Evolutionary conservation across 2,113 vertebrate genomes (phyloP).

Genomic region (Antennarius striatus): DNA sequence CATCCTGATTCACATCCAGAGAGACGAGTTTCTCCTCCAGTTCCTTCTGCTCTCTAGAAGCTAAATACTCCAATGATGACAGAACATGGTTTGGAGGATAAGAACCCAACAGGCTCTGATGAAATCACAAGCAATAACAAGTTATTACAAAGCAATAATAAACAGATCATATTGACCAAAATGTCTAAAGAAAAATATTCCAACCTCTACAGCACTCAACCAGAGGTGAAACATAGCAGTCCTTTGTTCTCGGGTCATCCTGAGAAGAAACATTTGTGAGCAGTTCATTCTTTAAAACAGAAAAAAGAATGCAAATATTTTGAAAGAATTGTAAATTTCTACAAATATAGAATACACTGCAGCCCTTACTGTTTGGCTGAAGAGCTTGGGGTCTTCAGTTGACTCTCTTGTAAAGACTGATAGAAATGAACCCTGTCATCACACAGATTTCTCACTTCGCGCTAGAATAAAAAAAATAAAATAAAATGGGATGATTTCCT

Average conservation of each 20-base stretch:
- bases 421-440: slow-evolving; percentile 74
- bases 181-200: slow-evolving; percentile 2
- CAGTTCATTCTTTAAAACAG: not conserved
- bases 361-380: slow-evolving; percentile 63
- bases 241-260: slow-evolving; percentile 72
- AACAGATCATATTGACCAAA: not conserved
- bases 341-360: not conserved
- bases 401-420: slow-evolving; percentile 74
- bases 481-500: not conserved
- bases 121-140: slow-evolving; percentile 20
- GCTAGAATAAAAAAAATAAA: slow-evolving; percentile 39
- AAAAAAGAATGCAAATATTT: not conserved
- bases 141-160: not conserved
- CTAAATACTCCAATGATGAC: slow-evolving; percentile 81
- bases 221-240: slow-evolving; percentile 80
- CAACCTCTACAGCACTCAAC: slow-evolving; percentile 84
- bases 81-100: slow-evolving; percentile 84
- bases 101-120: slow-evolving; percentile 75
- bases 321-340: not conserved
- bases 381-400: slow-evolving; percentile 50
- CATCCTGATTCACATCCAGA: slow-evolving; percentile 71
- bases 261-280: slow-evolving; percentile 30
- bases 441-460: slow-evolving; percentile 73
- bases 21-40: slow-evolving; percentile 72
- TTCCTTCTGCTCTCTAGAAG: slow-evolving; percentile 76